Conservation (phyloP, 2,888 invertebrate species). For the Pedicia rivosa region DNA sequence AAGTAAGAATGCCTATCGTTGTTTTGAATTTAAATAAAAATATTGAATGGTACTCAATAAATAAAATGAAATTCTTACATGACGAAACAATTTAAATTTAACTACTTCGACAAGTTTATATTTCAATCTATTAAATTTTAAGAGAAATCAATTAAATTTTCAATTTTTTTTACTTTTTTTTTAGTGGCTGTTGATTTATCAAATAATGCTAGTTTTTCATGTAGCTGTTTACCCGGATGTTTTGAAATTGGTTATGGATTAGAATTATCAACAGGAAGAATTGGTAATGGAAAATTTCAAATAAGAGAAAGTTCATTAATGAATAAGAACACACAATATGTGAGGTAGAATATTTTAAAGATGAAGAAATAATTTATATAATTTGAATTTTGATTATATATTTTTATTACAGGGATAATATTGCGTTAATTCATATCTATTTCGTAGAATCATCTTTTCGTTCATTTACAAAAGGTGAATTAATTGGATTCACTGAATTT, state of each 20-base stretch:
- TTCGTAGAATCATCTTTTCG: conserved; percentile 55
- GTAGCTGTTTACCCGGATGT: conserved; percentile 56
- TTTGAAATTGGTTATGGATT: conserved; percentile 53
- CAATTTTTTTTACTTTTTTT: too few species aligned
- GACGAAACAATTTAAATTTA: too few species aligned
- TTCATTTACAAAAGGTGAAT: conserved; percentile 55
- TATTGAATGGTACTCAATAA: too few species aligned
- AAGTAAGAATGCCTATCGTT: too few species aligned
- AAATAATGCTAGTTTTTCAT: conserved; percentile 6
- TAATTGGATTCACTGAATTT: conserved; percentile 71
- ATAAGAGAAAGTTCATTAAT: conserved; percentile 23
- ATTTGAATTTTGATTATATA: too few species aligned
- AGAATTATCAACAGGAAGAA: conserved; percentile 40
- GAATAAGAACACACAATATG: conserved; percentile 21
- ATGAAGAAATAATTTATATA: too few species aligned
- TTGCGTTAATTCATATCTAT: conserved; percentile 57
- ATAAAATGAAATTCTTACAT: too few species aligned
- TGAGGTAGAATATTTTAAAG: too few species aligned
- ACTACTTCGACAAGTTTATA: too few species aligned
- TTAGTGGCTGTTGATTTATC: conserved; percentile 2
- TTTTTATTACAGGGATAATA: conserved; percentile 39
- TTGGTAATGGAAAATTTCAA: conserved; percentile 31
- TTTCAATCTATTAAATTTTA: too few species aligned
- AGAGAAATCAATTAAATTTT: too few species aligned
- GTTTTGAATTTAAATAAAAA: too few species aligned